These are phyloP conservation scores for Semicossyphus pulcher DNA, from an alignment of 2,113 vertebrate species.

Conservation along the genomic window DNA sequence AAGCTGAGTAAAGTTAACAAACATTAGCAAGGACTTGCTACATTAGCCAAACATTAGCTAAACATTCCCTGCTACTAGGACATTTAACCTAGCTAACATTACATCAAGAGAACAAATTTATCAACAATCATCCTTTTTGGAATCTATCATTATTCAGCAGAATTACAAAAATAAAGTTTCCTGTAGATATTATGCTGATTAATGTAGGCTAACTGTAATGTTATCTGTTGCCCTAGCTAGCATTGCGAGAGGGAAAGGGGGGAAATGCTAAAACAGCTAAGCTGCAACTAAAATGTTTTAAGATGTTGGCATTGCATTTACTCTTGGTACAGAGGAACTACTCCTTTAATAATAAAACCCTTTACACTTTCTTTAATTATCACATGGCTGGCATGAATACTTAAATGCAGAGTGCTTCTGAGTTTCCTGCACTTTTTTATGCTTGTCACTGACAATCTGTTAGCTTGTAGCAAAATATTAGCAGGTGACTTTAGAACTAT, in stretches of 20 bases:
- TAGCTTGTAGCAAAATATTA: too few species aligned
- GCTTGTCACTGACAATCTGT: too few species aligned
- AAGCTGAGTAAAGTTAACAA: not conserved
- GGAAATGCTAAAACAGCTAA: too few species aligned
- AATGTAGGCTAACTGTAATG: not conserved
- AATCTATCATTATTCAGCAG: not conserved
- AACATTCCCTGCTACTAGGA: too few species aligned
- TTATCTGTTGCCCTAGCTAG: not conserved
- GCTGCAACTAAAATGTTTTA: not conserved
- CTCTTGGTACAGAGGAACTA: too few species aligned
- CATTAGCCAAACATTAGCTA: too few species aligned
- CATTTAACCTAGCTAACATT: not conserved
- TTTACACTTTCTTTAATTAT: too few species aligned
- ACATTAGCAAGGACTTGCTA: conserved; percentile 4
- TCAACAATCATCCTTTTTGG: not conserved
- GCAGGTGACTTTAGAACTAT: too few species aligned
- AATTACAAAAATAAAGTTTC: not conserved
- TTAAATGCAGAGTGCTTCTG: too few species aligned
- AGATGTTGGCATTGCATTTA: not conserved
- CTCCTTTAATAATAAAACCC: too few species aligned
- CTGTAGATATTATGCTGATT: not conserved
- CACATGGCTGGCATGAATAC: too few species aligned
- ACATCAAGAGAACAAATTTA: not conserved
- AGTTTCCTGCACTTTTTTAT: too few species aligned
- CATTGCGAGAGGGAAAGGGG: not conserved